Conservation (phyloP, 2,797 vertebrate genomes). For the Taeniopygia guttata region DNA sequence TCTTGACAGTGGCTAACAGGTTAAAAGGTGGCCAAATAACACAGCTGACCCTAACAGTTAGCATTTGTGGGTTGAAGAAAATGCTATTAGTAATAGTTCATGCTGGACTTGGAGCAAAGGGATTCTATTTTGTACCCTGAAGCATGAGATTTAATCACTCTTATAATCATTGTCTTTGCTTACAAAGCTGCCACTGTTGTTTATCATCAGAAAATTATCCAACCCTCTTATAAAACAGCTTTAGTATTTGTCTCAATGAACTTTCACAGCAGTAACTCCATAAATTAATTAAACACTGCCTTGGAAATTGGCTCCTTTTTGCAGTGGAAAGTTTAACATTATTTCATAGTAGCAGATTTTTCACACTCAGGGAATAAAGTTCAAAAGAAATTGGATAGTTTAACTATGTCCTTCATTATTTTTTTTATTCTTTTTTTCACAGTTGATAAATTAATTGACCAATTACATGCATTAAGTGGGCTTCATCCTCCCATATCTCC, state of each 20-base stretch:
- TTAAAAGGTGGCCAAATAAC: neutral
- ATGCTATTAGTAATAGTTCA: neutral
- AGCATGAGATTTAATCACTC: slow-evolving; percentile 44
- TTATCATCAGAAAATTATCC: slow-evolving; percentile 49
- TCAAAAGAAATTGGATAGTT: neutral
- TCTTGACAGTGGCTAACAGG: neutral
- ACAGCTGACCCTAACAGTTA: neutral
- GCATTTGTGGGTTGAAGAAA: neutral
- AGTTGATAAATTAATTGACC: neutral
- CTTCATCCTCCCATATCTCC: neutral
- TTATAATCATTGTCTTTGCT: slow-evolving; percentile 22
- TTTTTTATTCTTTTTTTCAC: neutral
- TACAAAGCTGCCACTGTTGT: slow-evolving; percentile 33
- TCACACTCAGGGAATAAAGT: neutral
- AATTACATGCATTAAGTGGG: neutral
- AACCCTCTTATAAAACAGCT: slow-evolving; percentile 3
- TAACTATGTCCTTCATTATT: neutral
- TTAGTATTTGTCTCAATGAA: slow-evolving; percentile 38
- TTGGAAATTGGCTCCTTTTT: neutral
- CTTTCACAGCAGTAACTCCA: slow-evolving; percentile 26
- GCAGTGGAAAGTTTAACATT: neutral
- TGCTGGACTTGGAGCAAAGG: neutral
- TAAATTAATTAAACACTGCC: slow-evolving; percentile 32
- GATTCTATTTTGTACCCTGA: neutral
- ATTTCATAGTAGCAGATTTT: neutral